Conservation (phyloP, 2,113 vertebrate species). For the Hippotragus niger region DNA sequence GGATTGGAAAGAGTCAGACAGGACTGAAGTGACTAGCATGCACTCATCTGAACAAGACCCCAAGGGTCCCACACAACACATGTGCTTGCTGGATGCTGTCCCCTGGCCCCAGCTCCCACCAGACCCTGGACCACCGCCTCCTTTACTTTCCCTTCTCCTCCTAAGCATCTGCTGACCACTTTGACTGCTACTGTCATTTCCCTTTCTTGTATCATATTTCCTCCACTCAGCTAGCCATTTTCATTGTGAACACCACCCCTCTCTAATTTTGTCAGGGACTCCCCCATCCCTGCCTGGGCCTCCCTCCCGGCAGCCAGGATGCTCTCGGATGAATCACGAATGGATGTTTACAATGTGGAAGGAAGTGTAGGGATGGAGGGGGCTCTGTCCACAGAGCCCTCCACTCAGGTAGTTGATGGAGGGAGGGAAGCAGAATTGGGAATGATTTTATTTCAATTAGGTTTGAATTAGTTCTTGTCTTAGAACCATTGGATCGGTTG, state of each 20-base stretch:
- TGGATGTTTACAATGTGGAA: constrained; percentile 48
- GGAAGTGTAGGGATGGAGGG: not conserved
- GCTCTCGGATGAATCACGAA: not conserved
- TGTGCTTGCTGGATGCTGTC: not conserved
- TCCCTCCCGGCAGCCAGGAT: rapidly evolving
- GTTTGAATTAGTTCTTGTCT: constrained; percentile 83
- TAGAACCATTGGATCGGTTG: constrained; percentile 67
- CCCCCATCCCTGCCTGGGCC: not conserved
- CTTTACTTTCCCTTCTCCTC: not conserved
- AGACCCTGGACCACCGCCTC: not conserved
- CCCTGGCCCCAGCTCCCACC: too few species aligned
- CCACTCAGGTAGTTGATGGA: constrained; percentile 53
- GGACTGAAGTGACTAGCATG: not conserved
- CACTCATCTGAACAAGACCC: not conserved
- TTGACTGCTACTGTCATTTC: not conserved
- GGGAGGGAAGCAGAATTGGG: constrained; percentile 67
- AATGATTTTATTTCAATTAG: constrained; percentile 84
- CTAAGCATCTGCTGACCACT: not conserved
- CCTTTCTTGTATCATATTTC: not conserved
- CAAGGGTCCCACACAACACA: rapidly evolving
- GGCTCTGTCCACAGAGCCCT: constrained; percentile 15
- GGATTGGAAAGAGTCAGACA: not conserved
- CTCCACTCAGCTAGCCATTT: not conserved
- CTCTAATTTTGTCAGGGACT: not conserved
- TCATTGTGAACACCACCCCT: rapidly evolving